Base-by-base conservation (phyloP, 2,797 vertebrate species). In the Caiman crocodilus region DNA sequence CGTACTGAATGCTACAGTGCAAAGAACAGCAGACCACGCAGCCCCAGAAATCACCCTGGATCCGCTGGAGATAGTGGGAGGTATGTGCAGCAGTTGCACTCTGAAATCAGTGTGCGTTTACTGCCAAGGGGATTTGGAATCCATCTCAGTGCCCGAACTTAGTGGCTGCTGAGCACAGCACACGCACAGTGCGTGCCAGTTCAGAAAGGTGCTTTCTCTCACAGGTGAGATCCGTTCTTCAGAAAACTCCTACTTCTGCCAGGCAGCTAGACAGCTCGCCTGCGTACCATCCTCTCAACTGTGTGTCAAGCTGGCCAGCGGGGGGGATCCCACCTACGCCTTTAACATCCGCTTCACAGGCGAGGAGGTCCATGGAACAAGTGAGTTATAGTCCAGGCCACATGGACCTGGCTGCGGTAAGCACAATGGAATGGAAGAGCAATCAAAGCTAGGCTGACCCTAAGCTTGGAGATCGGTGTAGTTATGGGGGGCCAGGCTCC, bases 301-400 rank as follows among this genome's bases (percentile, higher is more conserved):
- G 57, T 99, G 99, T 1, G 99, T 99, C 35, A 99, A 99, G 77
- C 97, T 99, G 69, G 99, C 99, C 81, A 99, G 99, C 0, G 99
- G 99, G 0, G 99, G 99, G 0, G 99, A 99, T 97, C 99, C 99
- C 20, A 99, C 99, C 0, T 99, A 99, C 0, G 99, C 99, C 77
- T 99, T 99, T 96, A 99, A 99, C 98, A 99, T 99, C 89, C 99
- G 99, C 93, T 99, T 99, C 98, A 99, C 99, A 0, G 99, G 99
- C 7, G 99, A 99, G 96, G 99, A 99, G 96, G 99, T 99, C 84
- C 99, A 99, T 0, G 99, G 99, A 95, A 99, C 99, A 94, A 99
- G 99, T 99, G 73, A 98, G 96, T 96, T 1, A 50, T 50, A 50
- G 42, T 50, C 42, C 42, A 10, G 42, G 42, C 42, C 1, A 5